Percentiles rank a stretch among this genome's conserved stretches.
These are phyloP conservation scores for Junonia oenone DNA, from an alignment of 2,888 invertebrate species.

Conservation along the genomic window DNA sequence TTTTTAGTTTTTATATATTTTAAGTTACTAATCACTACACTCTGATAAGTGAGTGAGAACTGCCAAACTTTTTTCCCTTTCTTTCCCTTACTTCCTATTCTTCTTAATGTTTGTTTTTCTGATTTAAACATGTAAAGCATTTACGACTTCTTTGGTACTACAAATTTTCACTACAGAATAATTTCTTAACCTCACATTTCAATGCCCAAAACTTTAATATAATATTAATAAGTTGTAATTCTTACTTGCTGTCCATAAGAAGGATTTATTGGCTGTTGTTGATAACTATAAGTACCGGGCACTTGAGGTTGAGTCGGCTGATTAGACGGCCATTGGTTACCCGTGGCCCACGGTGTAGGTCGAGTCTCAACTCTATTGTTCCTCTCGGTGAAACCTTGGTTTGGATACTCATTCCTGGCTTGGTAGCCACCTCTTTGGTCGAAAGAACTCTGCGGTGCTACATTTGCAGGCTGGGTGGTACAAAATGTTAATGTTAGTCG, in stretches of 20 bases:
- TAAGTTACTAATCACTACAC: no score
- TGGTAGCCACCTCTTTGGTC: constrained; percentile 38
- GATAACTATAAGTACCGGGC: constrained; percentile 34
- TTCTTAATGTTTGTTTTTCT: no score
- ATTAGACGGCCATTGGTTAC: constrained; percentile 20
- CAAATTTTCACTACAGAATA: no score
- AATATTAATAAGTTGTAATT: no score
- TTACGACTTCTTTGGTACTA: no score
- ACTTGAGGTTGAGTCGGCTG: constrained; percentile 23
- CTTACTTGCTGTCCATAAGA: constrained; percentile 18
- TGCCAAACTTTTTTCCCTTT: no score
- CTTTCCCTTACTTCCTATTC: no score
- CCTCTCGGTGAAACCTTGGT: constrained; percentile 31
- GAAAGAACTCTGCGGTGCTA: constrained; percentile 32
- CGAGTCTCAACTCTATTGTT: constrained; percentile 31
- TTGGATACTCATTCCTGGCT: constrained; percentile 36
- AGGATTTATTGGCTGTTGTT: constrained; percentile 24
- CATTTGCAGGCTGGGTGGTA: constrained; percentile 8
- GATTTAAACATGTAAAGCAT: no score
- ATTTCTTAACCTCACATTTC: no score
- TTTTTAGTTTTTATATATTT: no score
- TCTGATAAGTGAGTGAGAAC: no score
- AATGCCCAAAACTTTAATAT: no score
- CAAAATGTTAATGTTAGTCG: not conserved
- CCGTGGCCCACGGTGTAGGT: constrained; percentile 19